Evolutionary conservation across 2,797 vertebrate species (phyloP).

Genomic region (Spinibarbus caldwelli): DNA sequence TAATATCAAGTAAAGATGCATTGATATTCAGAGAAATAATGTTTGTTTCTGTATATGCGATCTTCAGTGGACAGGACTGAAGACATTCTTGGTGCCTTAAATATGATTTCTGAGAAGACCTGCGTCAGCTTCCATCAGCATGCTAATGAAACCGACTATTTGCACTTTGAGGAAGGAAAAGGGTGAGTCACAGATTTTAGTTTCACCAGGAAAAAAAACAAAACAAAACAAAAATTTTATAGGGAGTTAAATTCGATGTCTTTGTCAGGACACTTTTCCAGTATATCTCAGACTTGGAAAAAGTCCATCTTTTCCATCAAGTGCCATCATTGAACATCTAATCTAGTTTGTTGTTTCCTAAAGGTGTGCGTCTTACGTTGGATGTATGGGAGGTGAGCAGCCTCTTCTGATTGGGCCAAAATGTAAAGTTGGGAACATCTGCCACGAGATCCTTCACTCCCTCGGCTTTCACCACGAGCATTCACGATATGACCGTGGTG

Average conservation of each 20-base stretch:
- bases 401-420: background rate
- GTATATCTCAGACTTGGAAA: background rate
- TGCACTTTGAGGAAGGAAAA: conserved; percentile 47
- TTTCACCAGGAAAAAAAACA: too few species aligned
- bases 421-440: conserved; percentile 68
- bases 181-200: conserved; percentile 60
- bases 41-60: background rate
- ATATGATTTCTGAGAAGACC: conserved; percentile 64
- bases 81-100: conserved; percentile 58
- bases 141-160: conserved; percentile 60
- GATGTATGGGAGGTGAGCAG: conserved; percentile 63
- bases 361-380: conserved; percentile 73
- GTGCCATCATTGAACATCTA: background rate
- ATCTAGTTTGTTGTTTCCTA: background rate
- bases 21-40: background rate
- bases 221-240: too few species aligned
- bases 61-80: background rate
- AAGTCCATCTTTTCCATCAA: too few species aligned
- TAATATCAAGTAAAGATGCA: background rate
- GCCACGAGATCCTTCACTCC: conserved; percentile 74
- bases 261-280: background rate
- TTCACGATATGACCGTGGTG: conserved; percentile 64
- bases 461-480: conserved; percentile 76
- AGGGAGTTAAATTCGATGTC: too few species aligned
- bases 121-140: conserved; percentile 66